phyloP scores from a whole-genome alignment of 2,113 vertebrate species.

The Dasyurus viverrinus region DNA sequence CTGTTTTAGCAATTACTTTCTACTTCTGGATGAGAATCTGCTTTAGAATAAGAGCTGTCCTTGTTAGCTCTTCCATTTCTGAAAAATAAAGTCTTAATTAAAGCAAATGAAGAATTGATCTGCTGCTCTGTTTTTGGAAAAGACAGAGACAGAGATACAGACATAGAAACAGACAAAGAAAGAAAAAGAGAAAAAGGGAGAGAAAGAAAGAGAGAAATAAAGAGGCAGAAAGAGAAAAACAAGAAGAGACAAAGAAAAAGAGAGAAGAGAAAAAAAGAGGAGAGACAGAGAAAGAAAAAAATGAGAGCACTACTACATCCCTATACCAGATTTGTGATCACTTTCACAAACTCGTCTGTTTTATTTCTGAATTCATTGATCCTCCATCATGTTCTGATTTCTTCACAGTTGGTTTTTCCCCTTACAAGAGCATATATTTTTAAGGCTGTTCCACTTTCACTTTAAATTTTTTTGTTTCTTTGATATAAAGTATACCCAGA shows the following conservation, averaged over 20 bases:
- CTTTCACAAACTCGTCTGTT: background rate
- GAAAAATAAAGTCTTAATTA: background rate
- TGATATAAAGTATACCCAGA: background rate
- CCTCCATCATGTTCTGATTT: background rate
- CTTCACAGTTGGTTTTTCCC: background rate
- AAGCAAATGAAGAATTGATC: background rate
- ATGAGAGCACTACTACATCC: background rate
- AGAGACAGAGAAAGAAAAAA: too few species aligned
- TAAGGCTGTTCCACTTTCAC: background rate
- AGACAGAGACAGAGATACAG: background rate
- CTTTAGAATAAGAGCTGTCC: background rate
- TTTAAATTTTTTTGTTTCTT: background rate
- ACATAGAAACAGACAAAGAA: background rate
- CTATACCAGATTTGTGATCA: background rate
- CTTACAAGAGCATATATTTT: background rate
- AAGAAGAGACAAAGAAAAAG: too few species aligned
- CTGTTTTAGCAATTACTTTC: background rate
- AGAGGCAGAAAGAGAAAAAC: too few species aligned
- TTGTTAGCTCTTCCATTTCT: background rate
- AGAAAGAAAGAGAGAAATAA: too few species aligned
- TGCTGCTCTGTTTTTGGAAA: background rate
- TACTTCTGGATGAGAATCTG: background rate
- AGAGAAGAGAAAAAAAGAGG: too few species aligned
- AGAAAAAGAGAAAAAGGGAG: background rate
- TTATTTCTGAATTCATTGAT: background rate